Base-by-base conservation (phyloP, 2,888 invertebrate genomes). In the Drosophila quasianomalipes region DNA sequence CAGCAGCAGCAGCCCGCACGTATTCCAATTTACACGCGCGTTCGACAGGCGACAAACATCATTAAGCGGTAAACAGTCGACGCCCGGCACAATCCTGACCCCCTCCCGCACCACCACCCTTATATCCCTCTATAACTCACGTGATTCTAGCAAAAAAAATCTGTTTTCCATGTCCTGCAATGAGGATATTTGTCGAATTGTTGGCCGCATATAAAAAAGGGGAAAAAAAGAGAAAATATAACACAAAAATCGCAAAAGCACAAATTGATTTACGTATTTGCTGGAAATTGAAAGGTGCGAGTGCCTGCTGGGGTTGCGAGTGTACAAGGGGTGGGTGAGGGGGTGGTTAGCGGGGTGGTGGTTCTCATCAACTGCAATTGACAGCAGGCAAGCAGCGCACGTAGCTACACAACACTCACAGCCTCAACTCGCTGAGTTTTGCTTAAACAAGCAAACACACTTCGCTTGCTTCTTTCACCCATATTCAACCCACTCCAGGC, bases 11-110 rank as follows among this genome's bases (percentile, higher is more conserved):
- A 55, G 28, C 57, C n/a, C 65, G 70, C 85, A 87, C 87, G 82
- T 84, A 73, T 79, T 81, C 76, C 81, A 74, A 83, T 83, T 83
- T 83, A 79, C 83, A 83, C 82, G 81, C 79, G 79, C 70, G 69
- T 76, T 81, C 81, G 83, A 79, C 81, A 75, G 72, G 72, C 82
- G 83, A 82, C 82, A 85, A 83, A 85, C 81, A 84, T 83, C 81
- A 85, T 85, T 85, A 84, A 81, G 81, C 81, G 69, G 60, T 61
- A 65, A 76, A 76, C 67, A 76, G 70, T 60, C 70, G 49, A 41
- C 37, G 26, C 58, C 12, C 47, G 4, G 9, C 26, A 2, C 26
- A 44, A 22, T 22, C 12, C 22, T 12, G 22, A 22, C 22, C 14
- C 0, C 31, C 28, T 12, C 19, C 9, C 31, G 0, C 49, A 26